Percentiles rank a stretch among this genome's conserved stretches.
phyloP scores from a whole-genome alignment of 1,140 invertebrate genomes.

The Reticulitermes speratus region DNA sequence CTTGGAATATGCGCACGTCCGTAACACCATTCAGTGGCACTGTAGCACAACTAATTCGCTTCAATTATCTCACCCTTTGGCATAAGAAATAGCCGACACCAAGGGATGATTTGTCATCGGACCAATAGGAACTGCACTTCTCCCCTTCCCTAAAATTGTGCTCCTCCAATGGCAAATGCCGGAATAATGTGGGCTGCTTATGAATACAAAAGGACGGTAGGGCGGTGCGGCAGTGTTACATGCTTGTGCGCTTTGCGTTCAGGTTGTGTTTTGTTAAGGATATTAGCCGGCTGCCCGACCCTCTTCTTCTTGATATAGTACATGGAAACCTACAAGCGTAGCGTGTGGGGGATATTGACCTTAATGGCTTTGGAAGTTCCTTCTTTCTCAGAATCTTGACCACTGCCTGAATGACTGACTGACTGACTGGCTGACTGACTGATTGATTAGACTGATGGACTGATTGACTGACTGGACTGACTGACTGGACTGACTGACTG shows the following conservation, averaged over 20 bases:
- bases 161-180: conserved; percentile 1
- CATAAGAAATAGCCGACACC: conserved; percentile 3
- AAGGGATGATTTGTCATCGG: neutral
- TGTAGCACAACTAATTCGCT: neutral
- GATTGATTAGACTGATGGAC: too few relatives aligned
- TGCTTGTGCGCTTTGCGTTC: neutral
- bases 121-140: conserved; percentile 8
- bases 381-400: too few relatives aligned
- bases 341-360: too few relatives aligned
- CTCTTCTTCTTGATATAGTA: neutral
- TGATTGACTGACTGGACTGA: too few relatives aligned
- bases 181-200: conserved; percentile 14
- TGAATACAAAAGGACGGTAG: neutral
- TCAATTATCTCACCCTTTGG: neutral
- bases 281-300: neutral
- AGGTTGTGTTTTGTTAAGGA: neutral
- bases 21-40: neutral
- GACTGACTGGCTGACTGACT: too few relatives aligned
- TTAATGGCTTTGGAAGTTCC: too few relatives aligned
- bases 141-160: neutral
- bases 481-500: too few relatives aligned
- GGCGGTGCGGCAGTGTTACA: neutral
- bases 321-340: neutral
- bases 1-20: neutral
- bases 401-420: too few relatives aligned